Conservation (phyloP, 2,888 invertebrate genomes). For the Habrosyne pyritoides region DNA sequence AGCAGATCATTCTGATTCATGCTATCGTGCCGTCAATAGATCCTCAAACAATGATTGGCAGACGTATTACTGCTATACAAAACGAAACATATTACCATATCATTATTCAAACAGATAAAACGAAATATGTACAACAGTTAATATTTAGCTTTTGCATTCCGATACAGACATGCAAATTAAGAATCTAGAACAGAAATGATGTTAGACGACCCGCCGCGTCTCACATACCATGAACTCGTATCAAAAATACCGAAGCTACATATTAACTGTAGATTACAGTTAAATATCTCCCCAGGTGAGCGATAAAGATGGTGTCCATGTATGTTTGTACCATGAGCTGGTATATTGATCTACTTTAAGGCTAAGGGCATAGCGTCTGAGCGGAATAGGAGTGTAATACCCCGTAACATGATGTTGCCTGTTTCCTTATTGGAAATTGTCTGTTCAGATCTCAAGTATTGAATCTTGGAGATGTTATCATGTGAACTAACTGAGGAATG, state of each 20-base stretch:
- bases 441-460: slow-evolving; percentile 23
- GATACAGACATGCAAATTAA: slow-evolving; percentile 31
- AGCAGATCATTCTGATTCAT: background rate
- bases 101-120: slow-evolving; percentile 3
- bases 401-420: slow-evolving; percentile 16
- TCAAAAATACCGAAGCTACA: slow-evolving; percentile 31
- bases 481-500: slow-evolving; percentile 49
- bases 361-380: slow-evolving; percentile 18
- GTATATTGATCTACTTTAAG: slow-evolving; percentile 13
- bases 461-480: slow-evolving; percentile 39
- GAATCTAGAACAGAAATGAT: slow-evolving; percentile 36
- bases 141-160: background rate
- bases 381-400: slow-evolving; percentile 16
- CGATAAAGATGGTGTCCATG: slow-evolving; percentile 19
- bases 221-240: slow-evolving; percentile 25
- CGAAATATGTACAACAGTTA: background rate
- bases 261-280: slow-evolving; percentile 49
- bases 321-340: slow-evolving; percentile 8
- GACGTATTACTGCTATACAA: background rate
- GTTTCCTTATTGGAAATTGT: slow-evolving; percentile 20
- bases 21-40: background rate
- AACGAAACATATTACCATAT: background rate
- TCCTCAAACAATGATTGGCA: background rate
- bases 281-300: slow-evolving; percentile 34
- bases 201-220: slow-evolving; percentile 31